These are phyloP conservation scores for Carassius carassius DNA, from an alignment of 2,113 vertebrate genomes.

Conservation along the genomic window DNA sequence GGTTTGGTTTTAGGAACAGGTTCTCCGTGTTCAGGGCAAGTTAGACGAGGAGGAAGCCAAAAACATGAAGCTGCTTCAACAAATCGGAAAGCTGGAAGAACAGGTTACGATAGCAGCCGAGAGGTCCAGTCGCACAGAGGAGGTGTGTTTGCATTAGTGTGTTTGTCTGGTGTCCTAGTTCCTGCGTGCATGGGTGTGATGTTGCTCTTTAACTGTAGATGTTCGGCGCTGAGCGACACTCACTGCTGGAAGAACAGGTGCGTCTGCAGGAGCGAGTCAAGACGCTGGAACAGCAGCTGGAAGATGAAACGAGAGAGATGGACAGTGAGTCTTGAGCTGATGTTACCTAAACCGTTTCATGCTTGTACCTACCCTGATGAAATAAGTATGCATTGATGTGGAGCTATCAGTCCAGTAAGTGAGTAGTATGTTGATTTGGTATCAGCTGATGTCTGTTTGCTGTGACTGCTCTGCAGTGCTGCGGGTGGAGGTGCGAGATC, in stretches of 20 bases:
- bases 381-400: not conserved
- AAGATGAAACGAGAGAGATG: constrained; percentile 66
- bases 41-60: constrained; percentile 87
- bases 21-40: constrained; percentile 78
- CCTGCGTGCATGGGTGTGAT: not conserved
- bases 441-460: not conserved
- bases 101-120: constrained; percentile 79
- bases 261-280: constrained; percentile 72
- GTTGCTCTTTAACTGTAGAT: constrained; percentile 69
- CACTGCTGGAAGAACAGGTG: constrained; percentile 77
- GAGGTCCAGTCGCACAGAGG: constrained; percentile 65
- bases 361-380: not conserved
- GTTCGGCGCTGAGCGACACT: constrained; percentile 80
- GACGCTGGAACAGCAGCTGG: constrained; percentile 79
- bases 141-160: constrained; percentile 59
- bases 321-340: constrained; percentile 72
- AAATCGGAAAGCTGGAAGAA: constrained; percentile 86
- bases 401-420: not conserved
- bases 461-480: constrained; percentile 75
- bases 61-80: constrained; percentile 84
- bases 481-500: constrained; percentile 85
- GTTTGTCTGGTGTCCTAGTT: not conserved
- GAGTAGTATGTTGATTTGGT: not conserved
- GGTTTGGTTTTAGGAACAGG: constrained; percentile 80
- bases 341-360: too few species aligned